These are phyloP conservation scores for Ctenopoma multispine DNA, from an alignment of 2,797 vertebrate species.

Conservation along the genomic window DNA sequence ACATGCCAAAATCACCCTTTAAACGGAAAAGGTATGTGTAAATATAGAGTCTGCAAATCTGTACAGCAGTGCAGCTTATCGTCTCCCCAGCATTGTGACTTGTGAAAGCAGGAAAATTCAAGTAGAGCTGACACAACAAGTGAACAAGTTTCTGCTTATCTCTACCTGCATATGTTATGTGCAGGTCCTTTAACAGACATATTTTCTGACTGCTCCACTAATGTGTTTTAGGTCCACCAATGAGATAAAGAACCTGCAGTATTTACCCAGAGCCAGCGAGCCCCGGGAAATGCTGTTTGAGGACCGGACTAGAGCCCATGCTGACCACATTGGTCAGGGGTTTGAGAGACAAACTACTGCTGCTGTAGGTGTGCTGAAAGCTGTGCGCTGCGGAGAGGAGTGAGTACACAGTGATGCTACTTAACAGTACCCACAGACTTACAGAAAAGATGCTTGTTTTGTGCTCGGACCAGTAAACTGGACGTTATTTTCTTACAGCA, in stretches of 20 bases:
- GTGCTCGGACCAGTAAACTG: constrained; percentile 4
- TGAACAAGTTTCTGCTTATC: constrained; percentile 6
- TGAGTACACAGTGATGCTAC: constrained; percentile 62
- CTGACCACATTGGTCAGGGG: constrained; percentile 98
- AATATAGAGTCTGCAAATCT: constrained; percentile 17
- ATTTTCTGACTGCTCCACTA: constrained; percentile 16
- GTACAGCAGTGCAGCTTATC: background rate
- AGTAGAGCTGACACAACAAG: background rate
- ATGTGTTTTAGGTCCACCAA: constrained; percentile 92
- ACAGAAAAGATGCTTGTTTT: background rate
- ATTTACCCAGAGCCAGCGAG: constrained; percentile 97
- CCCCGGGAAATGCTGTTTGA: constrained; percentile 99
- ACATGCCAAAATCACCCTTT: constrained; percentile 99
- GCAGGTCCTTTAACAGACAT: background rate
- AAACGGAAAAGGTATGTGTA: constrained; percentile 95
- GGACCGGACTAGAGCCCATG: constrained; percentile 97
- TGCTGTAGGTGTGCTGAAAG: constrained; percentile 97
- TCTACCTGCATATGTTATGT: background rate
- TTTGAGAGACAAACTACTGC: constrained; percentile 98
- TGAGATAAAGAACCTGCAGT: constrained; percentile 99
- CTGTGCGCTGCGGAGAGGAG: constrained; percentile 96
- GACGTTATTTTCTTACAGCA: constrained; percentile 75
- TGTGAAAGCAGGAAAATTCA: background rate
- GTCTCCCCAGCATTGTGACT: background rate
- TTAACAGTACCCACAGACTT: background rate